phyloP scores from a whole-genome alignment of 37 sponge, comb jelly and placozoan genomes.

The Beroe forskalii region DNA sequence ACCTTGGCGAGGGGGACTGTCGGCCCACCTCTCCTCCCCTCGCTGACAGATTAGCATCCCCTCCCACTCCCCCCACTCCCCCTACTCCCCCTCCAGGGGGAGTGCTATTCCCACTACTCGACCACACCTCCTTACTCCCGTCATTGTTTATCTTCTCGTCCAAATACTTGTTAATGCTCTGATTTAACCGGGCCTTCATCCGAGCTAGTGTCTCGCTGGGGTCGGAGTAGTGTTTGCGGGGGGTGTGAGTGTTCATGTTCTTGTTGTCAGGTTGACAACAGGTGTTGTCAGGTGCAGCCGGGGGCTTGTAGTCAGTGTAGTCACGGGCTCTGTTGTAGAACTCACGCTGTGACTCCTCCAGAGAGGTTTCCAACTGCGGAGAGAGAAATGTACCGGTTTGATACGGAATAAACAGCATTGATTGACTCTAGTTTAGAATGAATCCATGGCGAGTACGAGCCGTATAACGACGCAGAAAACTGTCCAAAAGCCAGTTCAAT shows the following conservation, averaged over 20 bases:
- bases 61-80: no score
- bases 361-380: constrained; percentile 39
- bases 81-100: not conserved
- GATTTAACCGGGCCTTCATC: constrained; percentile 56
- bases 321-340: constrained; percentile 4
- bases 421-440: no score
- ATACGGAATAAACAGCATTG: no score
- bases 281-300: constrained; percentile 8
- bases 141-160: constrained; percentile 64
- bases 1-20: constrained; percentile 21
- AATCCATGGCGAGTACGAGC: no score
- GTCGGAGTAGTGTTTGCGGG: constrained; percentile 37
- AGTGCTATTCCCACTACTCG: not conserved
- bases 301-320: constrained; percentile 15
- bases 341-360: constrained; percentile 49
- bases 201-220: constrained; percentile 58
- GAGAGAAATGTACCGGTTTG: no score
- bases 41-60: constrained; percentile 13
- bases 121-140: constrained; percentile 36
- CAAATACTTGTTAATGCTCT: constrained; percentile 46
- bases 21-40: not conserved
- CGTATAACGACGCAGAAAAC: no score
- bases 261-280: not conserved
- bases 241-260: constrained; percentile 29
- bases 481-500: no score